Base-by-base conservation (phyloP, 1,140 invertebrate genomes). In the Atta cephalotes region DNA sequence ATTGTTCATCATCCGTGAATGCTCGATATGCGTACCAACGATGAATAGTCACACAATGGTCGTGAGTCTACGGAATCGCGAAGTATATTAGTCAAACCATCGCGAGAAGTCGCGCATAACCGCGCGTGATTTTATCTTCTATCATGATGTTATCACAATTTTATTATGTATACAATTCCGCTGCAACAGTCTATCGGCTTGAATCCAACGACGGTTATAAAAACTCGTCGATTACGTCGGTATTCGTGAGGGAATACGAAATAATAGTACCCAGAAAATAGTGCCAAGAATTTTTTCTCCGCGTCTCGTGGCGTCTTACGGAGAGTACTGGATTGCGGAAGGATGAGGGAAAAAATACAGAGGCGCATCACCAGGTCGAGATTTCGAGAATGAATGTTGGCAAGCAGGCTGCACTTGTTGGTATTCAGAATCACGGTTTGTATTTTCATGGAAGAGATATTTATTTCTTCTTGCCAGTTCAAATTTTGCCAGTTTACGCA, bases 1-100 rank as follows among this genome's bases (percentile, higher is more conserved):
- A 85, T 90, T 90, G 89, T 49, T 88, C 86, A 88, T 87, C 62
- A 63, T 16, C 86, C 71, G 89, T 90, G 81, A 90, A 88, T 77
- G 81, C 31, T 86, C 71, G 89, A 88, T 90, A 90, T 35, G 56
- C n/a, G 25, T 84, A 7, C 35, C 28, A 25, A 62, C 45, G 28
- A 76, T 49, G 31, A 71, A 81, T 60, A 53, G 51, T 49, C 39
- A 49, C 63, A 25, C 70, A 39, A 81, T 58, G 6, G 10, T 10
- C 31, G 7, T 3, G 53, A 18, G 18, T 60, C 18, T 35, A 76
- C 14, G 39, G 53, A 45, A 63, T 25, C 56, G 28, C 25, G 53
- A 82, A 82, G 62, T 82, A 82, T 51, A 82, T 51, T 62, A 62
- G 21, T 62, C 68, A 51, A 74, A 60, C 56, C 18, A 6, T 74